Percentiles rank a stretch among this genome's conserved stretches.
Evolutionary conservation across 1,140 invertebrate species (phyloP).

Genomic region (Drosophila asahinai): DNA sequence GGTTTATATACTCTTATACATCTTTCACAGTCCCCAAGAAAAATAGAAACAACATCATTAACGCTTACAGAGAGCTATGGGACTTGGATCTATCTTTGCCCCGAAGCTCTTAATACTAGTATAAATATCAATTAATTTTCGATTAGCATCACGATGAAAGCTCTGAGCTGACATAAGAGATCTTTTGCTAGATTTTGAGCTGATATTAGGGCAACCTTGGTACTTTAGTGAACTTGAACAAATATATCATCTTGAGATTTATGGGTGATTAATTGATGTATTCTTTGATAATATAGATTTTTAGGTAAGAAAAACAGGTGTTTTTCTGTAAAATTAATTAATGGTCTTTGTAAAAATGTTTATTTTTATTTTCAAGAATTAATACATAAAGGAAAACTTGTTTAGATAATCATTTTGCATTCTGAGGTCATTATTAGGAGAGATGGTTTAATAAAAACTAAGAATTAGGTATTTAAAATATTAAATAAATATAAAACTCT

Average conservation of each 20-base stretch:
- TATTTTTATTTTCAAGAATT: neutral
- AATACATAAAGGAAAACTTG: neutral
- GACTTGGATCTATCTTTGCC: constrained; percentile 2
- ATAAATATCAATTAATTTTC: constrained; percentile 25
- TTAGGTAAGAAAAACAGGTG: neutral
- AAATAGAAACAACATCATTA: constrained; percentile 2
- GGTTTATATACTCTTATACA: neutral
- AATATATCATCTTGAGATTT: neutral
- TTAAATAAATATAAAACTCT: no score
- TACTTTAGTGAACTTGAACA: neutral
- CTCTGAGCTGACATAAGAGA: neutral
- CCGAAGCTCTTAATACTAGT: constrained; percentile 1
- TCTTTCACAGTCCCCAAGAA: neutral
- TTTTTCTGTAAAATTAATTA: neutral
- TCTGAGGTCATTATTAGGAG: no score
- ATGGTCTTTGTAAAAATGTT: neutral
- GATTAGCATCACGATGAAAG: constrained; percentile 15
- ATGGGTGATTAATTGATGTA: neutral
- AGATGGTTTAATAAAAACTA: no score
- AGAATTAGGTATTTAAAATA: no score
- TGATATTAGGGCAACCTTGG: constrained; percentile 4
- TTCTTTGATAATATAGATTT: neutral
- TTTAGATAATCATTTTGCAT: neutral
- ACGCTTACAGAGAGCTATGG: neutral
- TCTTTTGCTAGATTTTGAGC: neutral